Percentiles rank a stretch among this genome's conserved stretches.
Conservation (phyloP, 2,113 vertebrate genomes). For the Colossoma macropomum region DNA sequence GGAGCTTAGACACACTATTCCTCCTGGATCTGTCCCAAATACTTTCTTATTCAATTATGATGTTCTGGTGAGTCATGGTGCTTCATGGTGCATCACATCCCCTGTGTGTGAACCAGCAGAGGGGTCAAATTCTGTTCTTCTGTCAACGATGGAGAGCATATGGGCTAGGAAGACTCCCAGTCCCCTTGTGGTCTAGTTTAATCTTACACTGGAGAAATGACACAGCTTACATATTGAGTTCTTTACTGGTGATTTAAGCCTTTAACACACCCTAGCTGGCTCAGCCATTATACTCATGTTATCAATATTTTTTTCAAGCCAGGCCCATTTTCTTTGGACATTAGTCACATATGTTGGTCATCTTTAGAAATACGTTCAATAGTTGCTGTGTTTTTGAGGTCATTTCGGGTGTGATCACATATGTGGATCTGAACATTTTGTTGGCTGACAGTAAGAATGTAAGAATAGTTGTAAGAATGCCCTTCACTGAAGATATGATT, state of each 20-base stretch:
- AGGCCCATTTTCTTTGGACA: background rate
- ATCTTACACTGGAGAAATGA: background rate
- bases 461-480: background rate
- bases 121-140: background rate
- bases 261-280: constrained; percentile 38
- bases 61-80: background rate
- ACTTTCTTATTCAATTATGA: constrained; percentile 22
- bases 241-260: constrained; percentile 5
- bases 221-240: background rate
- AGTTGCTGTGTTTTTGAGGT: no score
- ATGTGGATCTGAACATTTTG: background rate
- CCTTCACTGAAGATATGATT: background rate
- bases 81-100: constrained; percentile 13
- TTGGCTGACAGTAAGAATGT: no score
- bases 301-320: constrained; percentile 10
- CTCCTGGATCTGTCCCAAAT: constrained; percentile 5
- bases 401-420: no score
- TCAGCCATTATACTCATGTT: background rate
- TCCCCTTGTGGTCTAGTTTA: background rate
- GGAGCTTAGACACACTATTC: background rate
- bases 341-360: background rate
- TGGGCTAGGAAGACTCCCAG: background rate
- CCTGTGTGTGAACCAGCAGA: constrained; percentile 3
- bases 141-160: background rate
- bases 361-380: background rate